Percentiles rank a stretch among this genome's conserved stretches.
Conservation (phyloP, 2,888 invertebrate species). For the Spisula solida region DNA sequence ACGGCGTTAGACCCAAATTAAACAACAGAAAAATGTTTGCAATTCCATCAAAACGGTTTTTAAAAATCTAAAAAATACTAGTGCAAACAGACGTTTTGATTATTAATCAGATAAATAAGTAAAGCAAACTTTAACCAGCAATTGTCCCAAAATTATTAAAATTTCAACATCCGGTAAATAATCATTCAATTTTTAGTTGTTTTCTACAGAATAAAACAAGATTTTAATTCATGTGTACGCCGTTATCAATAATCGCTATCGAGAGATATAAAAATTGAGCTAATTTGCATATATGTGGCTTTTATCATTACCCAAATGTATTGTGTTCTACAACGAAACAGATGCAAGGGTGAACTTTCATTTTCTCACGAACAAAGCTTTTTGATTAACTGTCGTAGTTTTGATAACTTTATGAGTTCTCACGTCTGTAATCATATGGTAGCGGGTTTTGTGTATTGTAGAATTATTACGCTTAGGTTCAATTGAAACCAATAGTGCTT, state of each 20-base stretch:
- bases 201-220: neutral
- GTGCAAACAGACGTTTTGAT: too few relatives aligned
- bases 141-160: neutral
- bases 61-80: too few relatives aligned
- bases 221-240: conserved; percentile 14
- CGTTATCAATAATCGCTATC: neutral
- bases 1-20: too few relatives aligned
- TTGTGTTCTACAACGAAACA: conserved; percentile 55
- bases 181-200: neutral
- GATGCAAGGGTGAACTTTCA: conserved; percentile 57
- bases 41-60: too few relatives aligned
- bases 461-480: conserved; percentile 30
- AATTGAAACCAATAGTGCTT: neutral
- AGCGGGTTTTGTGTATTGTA: neutral
- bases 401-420: conserved; percentile 50
- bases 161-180: neutral
- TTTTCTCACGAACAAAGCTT: conserved; percentile 36
- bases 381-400: conserved; percentile 46
- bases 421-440: conserved; percentile 47
- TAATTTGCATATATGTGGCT: conserved; percentile 37
- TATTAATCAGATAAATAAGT: too few relatives aligned
- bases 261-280: conserved; percentile 15
- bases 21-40: too few relatives aligned
- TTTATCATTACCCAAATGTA: conserved; percentile 31
- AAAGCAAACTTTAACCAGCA: too few relatives aligned